Evolutionary conservation across 53 echinoderm and acorn worm genomes (phyloP).

Genomic region (Henricia sp.): DNA sequence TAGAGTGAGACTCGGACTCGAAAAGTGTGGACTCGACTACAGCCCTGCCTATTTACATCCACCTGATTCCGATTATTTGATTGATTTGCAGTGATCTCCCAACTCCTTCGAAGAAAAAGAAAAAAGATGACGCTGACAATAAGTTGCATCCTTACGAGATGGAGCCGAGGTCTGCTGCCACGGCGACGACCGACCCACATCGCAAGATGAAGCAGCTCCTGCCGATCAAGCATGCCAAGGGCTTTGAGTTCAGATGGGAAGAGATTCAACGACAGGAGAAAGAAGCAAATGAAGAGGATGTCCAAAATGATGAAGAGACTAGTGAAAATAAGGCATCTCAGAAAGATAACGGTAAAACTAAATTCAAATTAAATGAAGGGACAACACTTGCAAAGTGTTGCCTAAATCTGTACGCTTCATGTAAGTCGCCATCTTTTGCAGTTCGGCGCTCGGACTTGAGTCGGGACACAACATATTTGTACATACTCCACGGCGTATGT

Average conservation of each 20-base stretch:
- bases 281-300: slow-evolving; percentile 27
- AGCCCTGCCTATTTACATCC: too few relatives aligned
- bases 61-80: too few relatives aligned
- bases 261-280: slow-evolving; percentile 45
- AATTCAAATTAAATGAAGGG: too few relatives aligned
- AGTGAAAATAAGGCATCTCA: background rate
- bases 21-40: too few relatives aligned
- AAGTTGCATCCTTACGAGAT: slow-evolving; percentile 65
- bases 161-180: slow-evolving; percentile 42
- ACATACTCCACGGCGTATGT: too few relatives aligned
- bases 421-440: too few relatives aligned
- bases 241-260: slow-evolving; percentile 85
- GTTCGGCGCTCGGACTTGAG: too few relatives aligned
- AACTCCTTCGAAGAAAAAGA: slow-evolving; percentile 66
- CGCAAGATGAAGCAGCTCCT: slow-evolving; percentile 84
- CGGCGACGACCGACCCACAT: slow-evolving; percentile 30
- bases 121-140: slow-evolving; percentile 64
- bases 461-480: too few relatives aligned
- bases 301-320: background rate
- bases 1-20: too few relatives aligned
- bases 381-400: too few relatives aligned
- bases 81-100: slow-evolving; percentile 36
- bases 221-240: slow-evolving; percentile 85
- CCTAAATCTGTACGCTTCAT: too few relatives aligned
- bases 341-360: too few relatives aligned